Percentiles rank a stretch among this genome's conserved stretches.
These are phyloP conservation scores for Sinocyclocheilus rhinocerous DNA, from an alignment of 2,113 vertebrate genomes.

Conservation along the genomic window DNA sequence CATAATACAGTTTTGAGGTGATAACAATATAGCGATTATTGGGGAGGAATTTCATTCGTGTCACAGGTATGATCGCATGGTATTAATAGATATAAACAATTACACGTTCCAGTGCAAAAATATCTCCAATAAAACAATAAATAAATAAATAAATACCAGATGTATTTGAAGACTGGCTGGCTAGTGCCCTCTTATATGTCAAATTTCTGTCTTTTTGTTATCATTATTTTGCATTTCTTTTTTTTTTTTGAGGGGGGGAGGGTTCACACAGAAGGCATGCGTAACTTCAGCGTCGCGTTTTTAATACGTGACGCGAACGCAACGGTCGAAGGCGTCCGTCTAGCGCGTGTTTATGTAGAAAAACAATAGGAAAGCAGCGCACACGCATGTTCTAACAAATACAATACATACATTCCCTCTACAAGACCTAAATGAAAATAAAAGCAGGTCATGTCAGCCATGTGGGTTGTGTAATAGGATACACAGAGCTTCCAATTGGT, in stretches of 20 bases:
- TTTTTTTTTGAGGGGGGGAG: too few species aligned
- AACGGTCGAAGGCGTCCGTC: too few species aligned
- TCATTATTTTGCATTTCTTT: background rate
- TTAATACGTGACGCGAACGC: too few species aligned
- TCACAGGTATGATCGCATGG: background rate
- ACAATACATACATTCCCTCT: too few species aligned
- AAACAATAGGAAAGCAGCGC: background rate
- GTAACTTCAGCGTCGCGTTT: too few species aligned
- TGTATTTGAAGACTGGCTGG: too few species aligned
- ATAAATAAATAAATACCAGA: too few species aligned
- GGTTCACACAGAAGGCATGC: background rate
- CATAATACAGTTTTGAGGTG: too few species aligned
- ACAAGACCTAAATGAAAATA: background rate
- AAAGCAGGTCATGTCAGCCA: background rate
- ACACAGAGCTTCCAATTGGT: conserved; percentile 3
- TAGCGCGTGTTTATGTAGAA: background rate
- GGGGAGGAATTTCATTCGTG: background rate
- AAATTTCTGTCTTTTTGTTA: background rate
- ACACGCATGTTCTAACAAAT: background rate
- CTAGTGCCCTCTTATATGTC: background rate
- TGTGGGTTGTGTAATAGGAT: background rate
- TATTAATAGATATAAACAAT: background rate
- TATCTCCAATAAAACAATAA: background rate
- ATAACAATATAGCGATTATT: too few species aligned
- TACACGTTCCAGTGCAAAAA: background rate